These are phyloP conservation scores for Pteruthius melanotis DNA, from an alignment of 2,113 vertebrate genomes.

Conservation along the genomic window DNA sequence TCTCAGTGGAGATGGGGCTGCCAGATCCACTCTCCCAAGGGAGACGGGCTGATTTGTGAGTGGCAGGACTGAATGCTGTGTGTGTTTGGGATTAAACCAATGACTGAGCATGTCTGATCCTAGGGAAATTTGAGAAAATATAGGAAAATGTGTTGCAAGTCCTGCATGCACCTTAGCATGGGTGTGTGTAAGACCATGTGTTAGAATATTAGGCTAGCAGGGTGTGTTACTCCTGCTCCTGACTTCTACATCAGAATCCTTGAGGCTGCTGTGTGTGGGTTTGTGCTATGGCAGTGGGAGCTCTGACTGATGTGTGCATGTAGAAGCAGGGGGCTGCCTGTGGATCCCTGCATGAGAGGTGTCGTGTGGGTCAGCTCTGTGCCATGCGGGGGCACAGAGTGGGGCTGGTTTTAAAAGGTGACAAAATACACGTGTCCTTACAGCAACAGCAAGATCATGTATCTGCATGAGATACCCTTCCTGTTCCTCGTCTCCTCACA, in stretches of 20 bases:
- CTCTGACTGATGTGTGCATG: fast-evolving
- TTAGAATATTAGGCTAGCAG: not conserved
- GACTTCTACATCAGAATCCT: not conserved
- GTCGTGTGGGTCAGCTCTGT: not conserved
- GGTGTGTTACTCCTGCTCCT: not conserved
- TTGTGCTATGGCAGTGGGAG: not conserved
- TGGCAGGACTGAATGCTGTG: not conserved
- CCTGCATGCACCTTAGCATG: not conserved
- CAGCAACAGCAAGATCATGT: not conserved
- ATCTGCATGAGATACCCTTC: fast-evolving
- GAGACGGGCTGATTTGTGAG: not conserved
- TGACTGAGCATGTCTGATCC: not conserved
- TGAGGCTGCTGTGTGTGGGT: not conserved
- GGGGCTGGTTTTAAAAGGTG: not conserved
- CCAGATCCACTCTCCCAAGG: not conserved
- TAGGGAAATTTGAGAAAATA: not conserved
- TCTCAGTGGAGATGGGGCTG: not conserved
- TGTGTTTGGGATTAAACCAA: not conserved
- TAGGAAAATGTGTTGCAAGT: not conserved
- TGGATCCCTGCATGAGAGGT: not conserved
- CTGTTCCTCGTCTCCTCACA: not conserved
- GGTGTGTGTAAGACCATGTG: not conserved
- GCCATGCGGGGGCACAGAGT: fast-evolving
- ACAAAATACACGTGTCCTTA: fast-evolving
- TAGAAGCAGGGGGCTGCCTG: not conserved